Percentiles rank a stretch among this genome's conserved stretches.
Conservation (phyloP, 2,113 vertebrate species). For the Pelobates fuscus region DNA sequence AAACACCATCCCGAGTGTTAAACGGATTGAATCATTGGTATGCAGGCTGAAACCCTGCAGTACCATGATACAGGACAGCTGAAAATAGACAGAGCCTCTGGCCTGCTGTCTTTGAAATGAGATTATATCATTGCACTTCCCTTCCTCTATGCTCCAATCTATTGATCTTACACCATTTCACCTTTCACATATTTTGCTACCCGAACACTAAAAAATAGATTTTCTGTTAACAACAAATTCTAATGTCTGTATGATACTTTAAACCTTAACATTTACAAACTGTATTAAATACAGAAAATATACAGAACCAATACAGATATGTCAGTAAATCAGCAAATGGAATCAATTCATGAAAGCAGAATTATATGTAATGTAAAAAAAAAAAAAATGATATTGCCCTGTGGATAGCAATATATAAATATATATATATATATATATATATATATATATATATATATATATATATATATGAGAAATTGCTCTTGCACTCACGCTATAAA, state of each 20-base stretch:
- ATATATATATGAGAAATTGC: no score
- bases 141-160: background rate
- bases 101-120: conserved; percentile 24
- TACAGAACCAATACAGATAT: background rate
- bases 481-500: no score
- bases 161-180: conserved; percentile 6
- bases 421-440: no score
- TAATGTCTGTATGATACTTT: background rate
- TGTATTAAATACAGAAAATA: background rate
- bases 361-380: background rate
- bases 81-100: conserved; percentile 27
- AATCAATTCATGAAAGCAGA: conserved; percentile 2
- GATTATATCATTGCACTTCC: conserved; percentile 34
- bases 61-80: conserved; percentile 20
- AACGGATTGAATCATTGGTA: conserved; percentile 43
- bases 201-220: background rate
- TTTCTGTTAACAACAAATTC: background rate
- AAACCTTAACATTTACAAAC: background rate
- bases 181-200: background rate
- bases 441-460: no score
- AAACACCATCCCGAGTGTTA: conserved; percentile 24
- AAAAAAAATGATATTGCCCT: background rate
- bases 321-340: conserved; percentile 6
- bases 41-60: conserved; percentile 34
- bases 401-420: conserved; percentile 4